These are phyloP conservation scores for Vombatus ursinus DNA, from an alignment of 2,113 vertebrate genomes.

Conservation along the genomic window DNA sequence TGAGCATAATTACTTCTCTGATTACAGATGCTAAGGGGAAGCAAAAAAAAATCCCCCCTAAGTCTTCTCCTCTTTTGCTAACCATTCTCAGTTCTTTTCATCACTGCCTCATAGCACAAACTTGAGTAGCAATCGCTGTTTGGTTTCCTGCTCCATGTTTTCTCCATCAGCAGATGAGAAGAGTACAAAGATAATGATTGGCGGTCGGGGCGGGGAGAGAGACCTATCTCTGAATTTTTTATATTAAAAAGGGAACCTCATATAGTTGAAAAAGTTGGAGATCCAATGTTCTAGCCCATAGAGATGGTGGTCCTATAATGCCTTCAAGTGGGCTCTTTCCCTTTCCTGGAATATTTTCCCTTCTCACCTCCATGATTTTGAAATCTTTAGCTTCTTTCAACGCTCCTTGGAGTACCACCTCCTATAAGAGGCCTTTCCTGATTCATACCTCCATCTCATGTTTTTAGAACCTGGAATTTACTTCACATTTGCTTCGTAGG, in stretches of 20 bases:
- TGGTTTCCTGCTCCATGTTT: background rate
- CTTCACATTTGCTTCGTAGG: background rate
- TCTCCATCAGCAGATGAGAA: background rate
- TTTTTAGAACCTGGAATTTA: background rate
- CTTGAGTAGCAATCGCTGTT: background rate
- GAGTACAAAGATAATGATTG: background rate
- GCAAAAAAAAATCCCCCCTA: no score
- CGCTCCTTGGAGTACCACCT: background rate
- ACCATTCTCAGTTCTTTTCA: background rate
- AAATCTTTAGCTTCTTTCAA: background rate
- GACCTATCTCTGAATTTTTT: background rate
- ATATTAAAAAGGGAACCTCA: background rate
- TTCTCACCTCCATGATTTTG: background rate
- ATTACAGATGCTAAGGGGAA: no score
- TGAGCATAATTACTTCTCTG: background rate
- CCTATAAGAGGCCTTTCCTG: background rate
- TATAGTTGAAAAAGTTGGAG: background rate
- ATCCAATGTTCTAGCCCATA: background rate
- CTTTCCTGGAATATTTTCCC: background rate
- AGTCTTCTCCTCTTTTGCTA: background rate
- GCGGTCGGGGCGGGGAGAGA: no score
- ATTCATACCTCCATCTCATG: background rate
- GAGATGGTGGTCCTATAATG: background rate
- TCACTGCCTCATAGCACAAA: background rate
- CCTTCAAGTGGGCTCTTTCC: background rate